Percentiles rank a stretch among this genome's conserved stretches.
Conservation (phyloP, 2,888 invertebrate species). For the Machimus rusticus region DNA sequence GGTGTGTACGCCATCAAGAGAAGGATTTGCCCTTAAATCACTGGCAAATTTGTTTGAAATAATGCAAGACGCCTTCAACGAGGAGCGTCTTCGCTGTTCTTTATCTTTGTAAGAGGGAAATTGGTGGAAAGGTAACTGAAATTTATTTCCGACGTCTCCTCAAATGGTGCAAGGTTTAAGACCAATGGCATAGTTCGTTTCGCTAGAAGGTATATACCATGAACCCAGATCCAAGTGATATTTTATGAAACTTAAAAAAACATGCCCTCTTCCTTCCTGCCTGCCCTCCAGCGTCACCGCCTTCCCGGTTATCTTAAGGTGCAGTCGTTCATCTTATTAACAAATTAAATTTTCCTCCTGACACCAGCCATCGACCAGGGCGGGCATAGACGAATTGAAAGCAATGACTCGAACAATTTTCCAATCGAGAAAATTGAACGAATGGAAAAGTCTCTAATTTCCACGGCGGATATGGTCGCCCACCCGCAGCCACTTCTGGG, state of each 20-base stretch:
- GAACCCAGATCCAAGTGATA: background rate
- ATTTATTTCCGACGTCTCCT: background rate
- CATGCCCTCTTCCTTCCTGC: background rate
- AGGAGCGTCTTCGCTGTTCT: background rate
- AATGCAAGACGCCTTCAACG: background rate
- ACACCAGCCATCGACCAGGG: background rate
- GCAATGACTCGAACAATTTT: conserved; percentile 37
- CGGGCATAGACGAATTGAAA: conserved; percentile 24
- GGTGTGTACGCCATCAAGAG: background rate
- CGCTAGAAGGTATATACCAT: too few relatives aligned
- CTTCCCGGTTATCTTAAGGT: background rate
- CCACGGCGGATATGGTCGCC: conserved; percentile 16
- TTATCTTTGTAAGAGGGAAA: background rate
- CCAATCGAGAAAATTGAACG: conserved; percentile 37
- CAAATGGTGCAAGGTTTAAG: background rate
- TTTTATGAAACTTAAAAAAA: background rate
- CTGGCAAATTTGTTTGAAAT: background rate
- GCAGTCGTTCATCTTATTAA: conserved; percentile 32
- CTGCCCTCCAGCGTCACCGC: background rate
- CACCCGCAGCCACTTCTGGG: conserved; percentile 9
- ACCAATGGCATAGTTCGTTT: background rate
- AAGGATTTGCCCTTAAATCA: background rate
- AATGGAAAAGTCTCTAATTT: conserved; percentile 35
- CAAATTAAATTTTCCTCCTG: conserved; percentile 33
- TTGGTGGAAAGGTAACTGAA: background rate